A percentile compares a stretch with the other conserved stretches of the same genome.
Evolutionary conservation across 2,113 vertebrate species (phyloP).

Genomic region (Vombatus ursinus): DNA sequence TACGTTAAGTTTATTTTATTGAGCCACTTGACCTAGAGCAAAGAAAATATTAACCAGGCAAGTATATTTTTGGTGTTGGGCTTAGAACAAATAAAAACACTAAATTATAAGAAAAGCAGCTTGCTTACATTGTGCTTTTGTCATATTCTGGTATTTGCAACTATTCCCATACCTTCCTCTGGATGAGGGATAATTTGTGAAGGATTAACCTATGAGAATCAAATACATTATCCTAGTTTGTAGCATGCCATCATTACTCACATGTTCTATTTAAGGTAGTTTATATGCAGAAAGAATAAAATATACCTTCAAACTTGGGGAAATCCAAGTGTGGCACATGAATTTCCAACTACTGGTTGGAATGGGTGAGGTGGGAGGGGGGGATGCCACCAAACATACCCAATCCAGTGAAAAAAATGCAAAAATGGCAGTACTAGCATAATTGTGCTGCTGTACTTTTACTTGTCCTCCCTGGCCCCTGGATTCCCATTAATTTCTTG

Average conservation of each 20-base stretch:
- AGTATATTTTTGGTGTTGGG: background rate
- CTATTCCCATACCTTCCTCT: background rate
- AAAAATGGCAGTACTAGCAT: background rate
- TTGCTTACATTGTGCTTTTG: background rate
- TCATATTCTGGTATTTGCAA: background rate
- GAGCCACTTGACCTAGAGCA: background rate
- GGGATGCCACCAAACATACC: background rate
- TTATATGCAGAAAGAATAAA: background rate
- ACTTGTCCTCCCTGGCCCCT: background rate
- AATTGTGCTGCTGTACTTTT: background rate
- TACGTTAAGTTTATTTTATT: background rate
- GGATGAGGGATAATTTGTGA: background rate
- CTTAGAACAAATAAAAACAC: background rate
- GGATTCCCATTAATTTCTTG: background rate
- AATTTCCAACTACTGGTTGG: too few species aligned
- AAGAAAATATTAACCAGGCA: background rate
- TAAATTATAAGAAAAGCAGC: background rate
- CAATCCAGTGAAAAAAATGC: background rate
- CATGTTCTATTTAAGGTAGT: background rate
- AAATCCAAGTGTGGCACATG: too few species aligned
- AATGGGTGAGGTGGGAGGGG: background rate
- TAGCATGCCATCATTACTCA: background rate
- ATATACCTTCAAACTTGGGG: too few species aligned
- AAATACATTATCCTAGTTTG: background rate
- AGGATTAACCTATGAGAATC: background rate